Evolutionary conservation across 2,888 invertebrate genomes (phyloP).

Genomic region (Heliconius erato): DNA sequence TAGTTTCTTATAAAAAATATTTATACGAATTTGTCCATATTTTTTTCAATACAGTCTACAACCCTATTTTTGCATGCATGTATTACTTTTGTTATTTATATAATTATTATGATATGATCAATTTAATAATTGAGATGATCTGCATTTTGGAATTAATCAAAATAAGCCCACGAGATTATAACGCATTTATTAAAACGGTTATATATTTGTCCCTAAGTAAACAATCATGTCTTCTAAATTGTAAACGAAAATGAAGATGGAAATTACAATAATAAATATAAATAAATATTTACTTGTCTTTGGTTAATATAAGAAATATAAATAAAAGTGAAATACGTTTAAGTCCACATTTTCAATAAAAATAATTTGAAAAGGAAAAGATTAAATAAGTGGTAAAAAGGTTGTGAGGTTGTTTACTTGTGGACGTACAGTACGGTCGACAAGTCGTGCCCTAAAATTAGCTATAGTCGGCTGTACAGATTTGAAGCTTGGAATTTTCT

Average conservation of each 20-base stretch:
- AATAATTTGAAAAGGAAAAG: not conserved
- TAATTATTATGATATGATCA: not conserved
- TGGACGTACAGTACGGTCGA: not conserved
- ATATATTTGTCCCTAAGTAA: slow-evolving; percentile 1
- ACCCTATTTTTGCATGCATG: no score
- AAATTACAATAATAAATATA: no score
- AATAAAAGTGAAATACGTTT: no score
- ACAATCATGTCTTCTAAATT: not conserved
- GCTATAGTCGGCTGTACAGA: not conserved
- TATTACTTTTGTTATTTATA: not conserved
- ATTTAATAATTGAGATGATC: not conserved
- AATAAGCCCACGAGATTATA: not conserved
- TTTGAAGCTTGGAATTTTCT: not conserved
- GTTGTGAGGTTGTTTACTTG: slow-evolving; percentile 21
- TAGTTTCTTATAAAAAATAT: no score
- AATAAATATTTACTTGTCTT: no score
- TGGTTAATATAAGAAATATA: no score
- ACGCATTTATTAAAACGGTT: not conserved
- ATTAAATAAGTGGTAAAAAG: not conserved
- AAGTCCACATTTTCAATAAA: not conserved
- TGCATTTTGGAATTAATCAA: not conserved
- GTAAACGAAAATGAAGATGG: no score
- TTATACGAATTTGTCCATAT: not conserved
- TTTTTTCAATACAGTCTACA: not conserved
- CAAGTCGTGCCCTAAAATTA: not conserved